Base-by-base conservation (phyloP, 2,113 vertebrate species). In the Neodontobutis hainanensis region DNA sequence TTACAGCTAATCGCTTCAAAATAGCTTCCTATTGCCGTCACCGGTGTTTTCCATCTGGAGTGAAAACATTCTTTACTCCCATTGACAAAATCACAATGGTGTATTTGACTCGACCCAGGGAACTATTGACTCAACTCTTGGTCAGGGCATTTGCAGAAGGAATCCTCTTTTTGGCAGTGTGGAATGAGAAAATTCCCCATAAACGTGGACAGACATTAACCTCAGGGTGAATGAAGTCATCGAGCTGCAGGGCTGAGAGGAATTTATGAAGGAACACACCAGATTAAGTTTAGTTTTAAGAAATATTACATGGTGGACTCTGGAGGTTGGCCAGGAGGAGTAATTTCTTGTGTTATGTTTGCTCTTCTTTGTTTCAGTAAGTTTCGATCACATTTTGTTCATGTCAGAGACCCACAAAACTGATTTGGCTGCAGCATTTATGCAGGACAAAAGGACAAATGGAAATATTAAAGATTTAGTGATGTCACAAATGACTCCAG, bases 181-280 rank as follows among this genome's bases (percentile, higher is more conserved):
- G 4, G 55, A 80, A 68, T 62, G 69, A 70, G 74, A 77, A 79
- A 82, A 62, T 65, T 66, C 70, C 78, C 75, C 32, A 11, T 49
- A 42, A 57, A 53, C 72, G 62, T 80, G 83, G 56, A 68, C 65
- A 5, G 58, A 60, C 42, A 76, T 78, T 86, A 73, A 66, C 66
- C 78, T 77, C 62, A 65, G 59, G 14, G 72, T 79, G 82, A 85
- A 82, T 80, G 65, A 83, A 83, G 58, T 85, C 83, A 78, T 78
- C 63, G 6, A 44, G 6, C 61, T 61, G 19, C 2, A 1, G 36
- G 38, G 47, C 61, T 16, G 69, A 59, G 55, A 0, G 32, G 77
- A 70, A 73, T 36, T 85, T 63, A 53, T 11, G 12, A 14, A 46
- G 19, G 38, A 40, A 40, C 38, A 40, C 5, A 40, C 38, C 38